Conservation (phyloP, 2,888 invertebrate species). For the Baronia brevicornis region DNA sequence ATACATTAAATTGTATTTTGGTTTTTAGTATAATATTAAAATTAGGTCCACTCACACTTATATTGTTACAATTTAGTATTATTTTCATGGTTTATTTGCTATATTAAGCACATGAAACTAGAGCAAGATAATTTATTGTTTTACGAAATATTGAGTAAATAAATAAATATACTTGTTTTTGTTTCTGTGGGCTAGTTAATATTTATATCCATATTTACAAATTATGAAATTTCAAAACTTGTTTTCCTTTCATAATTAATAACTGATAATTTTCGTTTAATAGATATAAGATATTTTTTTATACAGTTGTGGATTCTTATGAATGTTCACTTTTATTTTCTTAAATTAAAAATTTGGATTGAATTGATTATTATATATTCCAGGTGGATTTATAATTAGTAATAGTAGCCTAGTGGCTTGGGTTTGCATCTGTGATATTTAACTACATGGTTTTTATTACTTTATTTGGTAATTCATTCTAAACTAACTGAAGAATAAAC, state of each 20-base stretch:
- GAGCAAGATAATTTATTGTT: slow-evolving; percentile 6
- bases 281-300: slow-evolving; percentile 8
- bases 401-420: too few relatives aligned
- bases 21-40: slow-evolving; percentile 2
- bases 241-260: slow-evolving; percentile 13
- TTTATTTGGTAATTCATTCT: too few relatives aligned
- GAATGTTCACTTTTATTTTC: too few relatives aligned
- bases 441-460: too few relatives aligned
- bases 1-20: slow-evolving; percentile 3
- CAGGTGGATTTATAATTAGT: too few relatives aligned
- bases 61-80: slow-evolving; percentile 7
- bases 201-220: too few relatives aligned
- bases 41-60: neutral
- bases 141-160: neutral
- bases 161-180: neutral
- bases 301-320: slow-evolving; percentile 10
- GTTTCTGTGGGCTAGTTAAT: too few relatives aligned
- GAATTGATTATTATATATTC: too few relatives aligned
- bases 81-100: slow-evolving; percentile 15
- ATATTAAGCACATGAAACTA: slow-evolving; percentile 10
- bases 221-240: too few relatives aligned
- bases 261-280: slow-evolving; percentile 1
- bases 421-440: too few relatives aligned
- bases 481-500: slow-evolving; percentile 9
- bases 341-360: too few relatives aligned